Evolutionary conservation across 2,888 invertebrate genomes (phyloP).

Genomic region (Philereme transversata): DNA sequence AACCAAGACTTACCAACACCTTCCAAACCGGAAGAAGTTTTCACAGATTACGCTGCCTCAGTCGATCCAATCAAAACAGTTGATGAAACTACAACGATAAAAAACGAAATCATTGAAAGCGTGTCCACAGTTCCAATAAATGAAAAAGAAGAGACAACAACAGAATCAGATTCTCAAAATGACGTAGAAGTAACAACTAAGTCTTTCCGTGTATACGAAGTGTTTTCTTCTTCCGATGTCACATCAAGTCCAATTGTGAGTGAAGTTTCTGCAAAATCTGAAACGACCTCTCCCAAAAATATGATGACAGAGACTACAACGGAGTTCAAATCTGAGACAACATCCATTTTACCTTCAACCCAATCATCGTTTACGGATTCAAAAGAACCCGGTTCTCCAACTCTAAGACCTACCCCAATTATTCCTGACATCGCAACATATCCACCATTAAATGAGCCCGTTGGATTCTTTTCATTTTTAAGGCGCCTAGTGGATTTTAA

Average conservation of each 20-base stretch:
- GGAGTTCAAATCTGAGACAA: slow-evolving; percentile 64
- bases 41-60: slow-evolving; percentile 59
- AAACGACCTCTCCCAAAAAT: slow-evolving; percentile 57
- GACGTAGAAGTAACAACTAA: slow-evolving; percentile 67
- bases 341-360: slow-evolving; percentile 65
- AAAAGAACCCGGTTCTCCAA: slow-evolving; percentile 43
- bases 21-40: slow-evolving; percentile 53
- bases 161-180: slow-evolving; percentile 54
- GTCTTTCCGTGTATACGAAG: slow-evolving; percentile 69
- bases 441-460: slow-evolving; percentile 65
- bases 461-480: slow-evolving; percentile 84
- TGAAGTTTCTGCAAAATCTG: slow-evolving; percentile 43
- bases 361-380: slow-evolving; percentile 50
- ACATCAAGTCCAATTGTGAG: slow-evolving; percentile 40
- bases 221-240: slow-evolving; percentile 59
- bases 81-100: slow-evolving; percentile 46
- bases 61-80: slow-evolving; percentile 47
- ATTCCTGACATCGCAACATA: slow-evolving; percentile 70
- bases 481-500: slow-evolving; percentile 87
- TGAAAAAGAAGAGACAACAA: slow-evolving; percentile 50
- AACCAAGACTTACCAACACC: slow-evolving; percentile 43
- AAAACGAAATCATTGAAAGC: slow-evolving; percentile 65
- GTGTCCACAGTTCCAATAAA: slow-evolving; percentile 70
- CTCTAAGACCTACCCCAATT: slow-evolving; percentile 50
- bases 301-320: slow-evolving; percentile 71